Base-by-base conservation (phyloP, 2,113 vertebrate genomes). In the Polypterus bichir region DNA sequence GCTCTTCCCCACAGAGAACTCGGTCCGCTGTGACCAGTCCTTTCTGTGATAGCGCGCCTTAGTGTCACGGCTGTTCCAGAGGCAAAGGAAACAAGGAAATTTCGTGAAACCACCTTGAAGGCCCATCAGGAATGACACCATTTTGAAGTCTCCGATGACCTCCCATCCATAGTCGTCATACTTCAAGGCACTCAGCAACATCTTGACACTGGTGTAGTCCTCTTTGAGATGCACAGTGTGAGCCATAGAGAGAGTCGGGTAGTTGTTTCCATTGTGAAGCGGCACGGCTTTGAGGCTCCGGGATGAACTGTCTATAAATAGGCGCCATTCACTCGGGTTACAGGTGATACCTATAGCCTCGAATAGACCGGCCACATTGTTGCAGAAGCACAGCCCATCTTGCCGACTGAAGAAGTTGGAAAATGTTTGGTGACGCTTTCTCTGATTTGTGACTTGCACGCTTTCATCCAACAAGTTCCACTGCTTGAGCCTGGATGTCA, bases 251-350 rank as follows among this genome's bases (percentile, higher is more conserved):
- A 66, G 45, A 53, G 49, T 59, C 3, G 9, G 8, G 46, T 59
- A 62, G 3, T 63, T 56, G 61, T 27, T 27, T 27, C 27, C 27
- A 27, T 27, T 27, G 27, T 27, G 27, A 27, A 27, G 27, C 27
- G 27, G 27, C 27, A 27, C 2, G 27, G 27, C 27, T 27, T 27
- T 27, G 27, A 27, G 27, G 27, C 27, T 27, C 56, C 10, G 46
- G 45, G 46, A 59, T 66, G 60, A 62, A 5, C 44, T 44, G 11
- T 59, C 60, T n/a, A 48, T 59, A 47, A 66, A 66, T 5, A 62
- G 45, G 3, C 8, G 3, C 46, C 56, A 59, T 47, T 58, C 45
- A 5, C 48, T 66, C 7, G 5, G 59, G 53, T 55, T 56, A 61
- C 48, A 57, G 6, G 47, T 54, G 27, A 63, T 57, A n/a, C 64